Base-by-base conservation (phyloP, 2,113 vertebrate species). In the Tachysurus vachellii region DNA sequence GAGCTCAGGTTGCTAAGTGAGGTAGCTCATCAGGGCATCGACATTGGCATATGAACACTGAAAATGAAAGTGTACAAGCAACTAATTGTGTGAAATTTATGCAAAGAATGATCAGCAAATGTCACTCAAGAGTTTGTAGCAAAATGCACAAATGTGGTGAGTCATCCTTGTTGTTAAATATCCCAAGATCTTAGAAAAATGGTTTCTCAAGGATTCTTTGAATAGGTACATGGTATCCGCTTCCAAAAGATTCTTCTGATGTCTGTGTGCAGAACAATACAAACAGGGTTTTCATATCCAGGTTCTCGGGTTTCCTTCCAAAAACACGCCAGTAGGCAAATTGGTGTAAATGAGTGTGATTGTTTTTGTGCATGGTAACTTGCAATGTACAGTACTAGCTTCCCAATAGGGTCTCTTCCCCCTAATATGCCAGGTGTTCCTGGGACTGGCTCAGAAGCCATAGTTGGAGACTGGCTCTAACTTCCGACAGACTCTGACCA, bases 1-100 rank as follows among this genome's bases (percentile, higher is more conserved):
- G 62, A 75, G n/a, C 80, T 82, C 75, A 80, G 86, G 75, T 84
- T 80, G 84, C 80, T 28, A 28, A 62, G 57, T 0, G 10, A 62
- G 70, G 12, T 66, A 28, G 28, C 47, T 86, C 66, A 53, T 47
- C 13, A 59, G 47, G 28, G 59, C 36, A 36, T 81, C 1, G 26
- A 10, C 31, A 42, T 42, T 80, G 28, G 53, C 77, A 42, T 31
- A 76, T 5, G 44, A 28, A 62, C 64, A 81, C 13, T 44, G 64
- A 57, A 82, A 87, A 57, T n/a, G n/a, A 76, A 42, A 64, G 42
- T 28, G 10, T 16, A 53, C 10, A 42, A 5, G 6, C 13, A 82
- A 70, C 53, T 59, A 50, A 86, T 56, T 31, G 7, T 10, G 53
- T 6, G 23, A 5, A 82, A 83, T 8, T 1, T 2, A 76, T 76